Evolutionary conservation across 2,888 invertebrate genomes (phyloP), one percentile per base, ranked within the genome.

Genomic region (Margaritifera margaritifera): DNA sequence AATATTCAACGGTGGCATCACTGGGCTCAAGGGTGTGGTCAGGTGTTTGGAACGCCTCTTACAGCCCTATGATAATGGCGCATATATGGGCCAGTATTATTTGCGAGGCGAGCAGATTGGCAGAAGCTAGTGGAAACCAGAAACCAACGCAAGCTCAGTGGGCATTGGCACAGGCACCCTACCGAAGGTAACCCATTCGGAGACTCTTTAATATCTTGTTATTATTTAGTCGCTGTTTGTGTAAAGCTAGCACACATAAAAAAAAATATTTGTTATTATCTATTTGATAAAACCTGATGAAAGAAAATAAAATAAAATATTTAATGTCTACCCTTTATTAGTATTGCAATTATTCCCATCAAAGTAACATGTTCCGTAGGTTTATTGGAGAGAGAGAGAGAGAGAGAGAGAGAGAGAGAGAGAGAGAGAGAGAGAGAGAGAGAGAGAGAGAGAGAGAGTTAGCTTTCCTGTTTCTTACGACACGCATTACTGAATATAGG

Each of bases 1-100:
- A 79, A n/a, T 79, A 75, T 59, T 60, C 71, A 25, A 64, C 62
- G 18, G 56, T 79, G 24, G 61, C 70, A 0, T 15, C 64, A 15
- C 24, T 56, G 4, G 77, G 78, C 42, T 54, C 68, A 8, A 61
- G 73, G 5, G 68, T 66, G 5, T 79, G 78, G 73, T 73, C 78
- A 8, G 81, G 80, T 1, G 74, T 78, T 22, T 86, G 85, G 85
- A 82, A 83, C 59, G 83, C 83, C 20, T 79, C 81, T 2, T 86
- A 81, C 72, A 81, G 82, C 73, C 85, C 85, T 8, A 67, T 83
- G 57, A 71, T 84, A 8, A 59, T 86, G 31, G 85, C 84, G 4
- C 77, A 76, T 61, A 74, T 84, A 20, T 83, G 84, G 82, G 84
- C 83, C 6, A 72, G 78, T 27, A 79, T 85, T 25, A 72, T 78